Conservation (phyloP, 1,140 invertebrate species). For the Drosophila sp. region DNA sequence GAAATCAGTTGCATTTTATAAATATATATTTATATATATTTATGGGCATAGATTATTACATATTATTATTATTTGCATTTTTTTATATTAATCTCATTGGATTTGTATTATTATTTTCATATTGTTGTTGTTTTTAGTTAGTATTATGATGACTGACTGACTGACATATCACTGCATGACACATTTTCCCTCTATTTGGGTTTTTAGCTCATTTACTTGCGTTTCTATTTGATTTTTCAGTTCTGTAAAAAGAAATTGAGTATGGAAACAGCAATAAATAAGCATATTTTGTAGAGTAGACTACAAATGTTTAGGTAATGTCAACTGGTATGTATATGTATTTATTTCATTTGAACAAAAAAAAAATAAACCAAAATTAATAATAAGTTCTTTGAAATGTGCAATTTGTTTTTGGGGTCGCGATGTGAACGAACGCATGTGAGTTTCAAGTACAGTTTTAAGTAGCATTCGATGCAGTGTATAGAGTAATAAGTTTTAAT, state of each 20-base stretch:
- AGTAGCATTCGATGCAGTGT: too few species aligned
- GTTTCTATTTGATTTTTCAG: constrained; percentile 97
- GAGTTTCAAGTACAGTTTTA: too few species aligned
- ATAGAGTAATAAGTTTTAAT: too few species aligned
- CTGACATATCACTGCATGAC: constrained; percentile 90
- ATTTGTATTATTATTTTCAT: constrained; percentile 15
- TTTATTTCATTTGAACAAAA: constrained; percentile 32
- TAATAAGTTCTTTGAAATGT: neutral
- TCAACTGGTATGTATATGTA: constrained; percentile 79
- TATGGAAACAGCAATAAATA: constrained; percentile 83
- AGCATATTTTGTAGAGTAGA: constrained; percentile 83
- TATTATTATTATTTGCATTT: constrained; percentile 37
- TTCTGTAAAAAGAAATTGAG: constrained; percentile 88
- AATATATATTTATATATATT: constrained; percentile 2
- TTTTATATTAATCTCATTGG: constrained; percentile 33
- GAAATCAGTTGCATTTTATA: constrained; percentile 59
- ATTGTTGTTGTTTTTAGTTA: constrained; percentile 18
- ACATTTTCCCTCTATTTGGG: constrained; percentile 97
- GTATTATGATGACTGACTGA: constrained; percentile 82
- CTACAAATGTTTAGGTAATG: constrained; percentile 73
- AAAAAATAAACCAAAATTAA: neutral
- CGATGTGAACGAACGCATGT: too few species aligned
- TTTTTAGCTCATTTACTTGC: constrained; percentile 96
- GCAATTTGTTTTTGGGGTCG: too few species aligned
- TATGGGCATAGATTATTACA: constrained; percentile 38